phyloP scores from a whole-genome alignment of 2,797 vertebrate species.

The Sarcophilus harrisii region DNA sequence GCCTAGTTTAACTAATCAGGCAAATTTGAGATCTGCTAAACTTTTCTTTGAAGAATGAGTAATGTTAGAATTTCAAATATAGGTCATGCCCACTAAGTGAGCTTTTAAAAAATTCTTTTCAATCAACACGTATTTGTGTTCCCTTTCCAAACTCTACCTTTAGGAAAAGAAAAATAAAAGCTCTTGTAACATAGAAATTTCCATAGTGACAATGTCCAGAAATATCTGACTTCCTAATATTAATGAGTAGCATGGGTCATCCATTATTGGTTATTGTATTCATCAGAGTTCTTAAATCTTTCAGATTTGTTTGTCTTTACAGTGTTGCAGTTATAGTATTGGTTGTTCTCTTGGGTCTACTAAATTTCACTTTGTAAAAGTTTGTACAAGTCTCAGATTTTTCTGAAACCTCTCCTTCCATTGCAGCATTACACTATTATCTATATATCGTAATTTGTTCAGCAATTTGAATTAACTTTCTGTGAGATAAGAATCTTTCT shows the following conservation, averaged over 20 bases:
- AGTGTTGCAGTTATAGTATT: neutral
- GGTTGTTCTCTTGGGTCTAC: neutral
- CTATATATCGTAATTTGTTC: neutral
- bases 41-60: neutral
- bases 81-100: neutral
- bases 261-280: neutral
- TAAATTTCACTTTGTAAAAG: neutral
- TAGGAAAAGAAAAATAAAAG: neutral
- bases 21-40: neutral
- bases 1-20: neutral
- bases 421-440: neutral
- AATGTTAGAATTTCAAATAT: neutral
- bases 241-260: neutral
- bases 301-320: neutral
- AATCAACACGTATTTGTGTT: neutral
- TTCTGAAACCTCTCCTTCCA: neutral
- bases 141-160: neutral
- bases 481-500: neutral
- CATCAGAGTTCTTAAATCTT: neutral
- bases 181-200: neutral
- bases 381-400: neutral
- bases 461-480: neutral
- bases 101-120: neutral
- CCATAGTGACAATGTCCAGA: neutral
- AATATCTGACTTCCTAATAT: neutral